Evolutionary conservation across 2,113 vertebrate genomes (phyloP).

Genomic region (Dasyurus viverrinus): DNA sequence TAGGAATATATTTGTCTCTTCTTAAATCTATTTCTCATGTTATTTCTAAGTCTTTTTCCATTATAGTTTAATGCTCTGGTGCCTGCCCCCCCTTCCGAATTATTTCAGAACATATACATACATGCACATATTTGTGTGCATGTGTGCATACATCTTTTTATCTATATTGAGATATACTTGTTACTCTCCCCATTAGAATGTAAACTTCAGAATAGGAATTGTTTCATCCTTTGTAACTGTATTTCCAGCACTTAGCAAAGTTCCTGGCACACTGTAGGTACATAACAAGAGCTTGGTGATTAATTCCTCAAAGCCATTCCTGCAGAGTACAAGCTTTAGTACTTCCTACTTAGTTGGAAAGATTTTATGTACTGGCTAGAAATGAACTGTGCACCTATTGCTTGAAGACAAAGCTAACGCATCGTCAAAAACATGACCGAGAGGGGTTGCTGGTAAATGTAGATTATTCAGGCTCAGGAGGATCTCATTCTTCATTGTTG

Average conservation of each 20-base stretch:
- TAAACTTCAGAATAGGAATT: neutral
- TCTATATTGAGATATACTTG: neutral
- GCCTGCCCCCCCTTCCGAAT: neutral
- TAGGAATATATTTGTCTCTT: neutral
- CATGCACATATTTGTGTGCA: neutral
- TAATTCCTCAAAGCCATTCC: neutral
- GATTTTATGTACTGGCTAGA: neutral
- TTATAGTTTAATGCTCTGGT: neutral
- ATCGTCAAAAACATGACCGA: neutral
- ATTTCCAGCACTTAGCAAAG: neutral
- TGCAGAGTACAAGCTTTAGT: neutral
- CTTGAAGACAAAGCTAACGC: neutral
- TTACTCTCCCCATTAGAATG: neutral
- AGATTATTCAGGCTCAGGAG: neutral
- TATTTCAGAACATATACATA: neutral
- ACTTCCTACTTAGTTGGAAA: neutral
- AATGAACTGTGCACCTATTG: neutral
- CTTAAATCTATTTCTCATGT: neutral
- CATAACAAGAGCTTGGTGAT: neutral
- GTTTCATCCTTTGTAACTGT: neutral
- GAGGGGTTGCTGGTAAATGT: neutral
- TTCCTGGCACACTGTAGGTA: neutral
- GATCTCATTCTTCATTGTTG: neutral
- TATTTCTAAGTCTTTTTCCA: neutral
- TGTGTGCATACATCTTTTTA: neutral